phyloP scores from a whole-genome alignment of 2,113 vertebrate genomes.

The Pontoporia blainvillei region DNA sequence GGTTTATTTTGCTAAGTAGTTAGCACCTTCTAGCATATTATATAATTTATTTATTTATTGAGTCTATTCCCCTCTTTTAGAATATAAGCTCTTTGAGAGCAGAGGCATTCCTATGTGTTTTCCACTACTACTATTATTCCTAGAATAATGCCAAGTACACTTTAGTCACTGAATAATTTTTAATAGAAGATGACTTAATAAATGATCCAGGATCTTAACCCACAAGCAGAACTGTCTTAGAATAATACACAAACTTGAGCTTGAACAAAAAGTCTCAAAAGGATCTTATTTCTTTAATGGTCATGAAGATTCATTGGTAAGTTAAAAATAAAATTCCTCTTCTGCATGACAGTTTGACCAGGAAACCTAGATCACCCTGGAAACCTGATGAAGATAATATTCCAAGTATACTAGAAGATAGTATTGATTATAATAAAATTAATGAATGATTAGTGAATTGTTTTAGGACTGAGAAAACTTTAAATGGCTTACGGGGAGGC shows the following conservation, averaged over 20 bases:
- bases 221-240: neutral
- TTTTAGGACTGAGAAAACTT: neutral
- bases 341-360: neutral
- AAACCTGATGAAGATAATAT: neutral
- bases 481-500: neutral
- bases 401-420: neutral
- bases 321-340: neutral
- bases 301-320: neutral
- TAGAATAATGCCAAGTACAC: neutral
- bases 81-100: neutral
- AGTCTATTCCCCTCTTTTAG: neutral
- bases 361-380: neutral
- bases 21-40: neutral
- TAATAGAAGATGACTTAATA: neutral
- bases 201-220: neutral
- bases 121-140: neutral
- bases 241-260: neutral
- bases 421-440: neutral
- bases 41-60: neutral
- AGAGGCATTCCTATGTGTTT: neutral
- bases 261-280: slow-evolving; percentile 4
- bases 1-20: neutral
- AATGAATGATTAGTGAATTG: neutral
- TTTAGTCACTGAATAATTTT: neutral
- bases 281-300: neutral